Conservation (phyloP, 2,888 invertebrate genomes). For the Andrena fulva region DNA sequence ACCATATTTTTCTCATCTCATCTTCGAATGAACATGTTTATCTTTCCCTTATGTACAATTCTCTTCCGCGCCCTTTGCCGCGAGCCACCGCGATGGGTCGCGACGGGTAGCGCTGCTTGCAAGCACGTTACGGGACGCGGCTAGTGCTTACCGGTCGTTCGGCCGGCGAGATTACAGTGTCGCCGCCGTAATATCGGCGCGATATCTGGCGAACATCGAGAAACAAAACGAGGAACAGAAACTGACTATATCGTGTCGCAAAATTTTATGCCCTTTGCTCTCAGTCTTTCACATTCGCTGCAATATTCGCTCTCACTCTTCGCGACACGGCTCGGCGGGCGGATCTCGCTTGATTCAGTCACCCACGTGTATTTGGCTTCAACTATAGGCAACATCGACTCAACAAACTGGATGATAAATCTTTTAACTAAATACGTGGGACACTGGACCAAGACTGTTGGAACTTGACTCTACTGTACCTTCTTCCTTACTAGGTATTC, state of each 20-base stretch:
- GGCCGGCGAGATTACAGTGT: slow-evolving; percentile 61
- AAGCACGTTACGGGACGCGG: slow-evolving; percentile 60
- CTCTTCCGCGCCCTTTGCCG: slow-evolving; percentile 39
- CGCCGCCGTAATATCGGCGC: slow-evolving; percentile 42
- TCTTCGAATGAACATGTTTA: slow-evolving; percentile 59
- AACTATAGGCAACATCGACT: too few species aligned
- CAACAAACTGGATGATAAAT: too few species aligned
- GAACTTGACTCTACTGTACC: too few species aligned
- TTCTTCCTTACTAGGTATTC: too few species aligned
- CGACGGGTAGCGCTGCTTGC: slow-evolving; percentile 57
- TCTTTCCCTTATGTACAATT: slow-evolving; percentile 71
- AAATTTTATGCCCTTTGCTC: slow-evolving; percentile 82
- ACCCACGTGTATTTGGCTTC: too few species aligned
- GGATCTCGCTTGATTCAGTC: neutral
- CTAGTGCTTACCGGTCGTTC: slow-evolving; percentile 36
- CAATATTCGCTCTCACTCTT: slow-evolving; percentile 29
- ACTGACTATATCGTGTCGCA: slow-evolving; percentile 82
- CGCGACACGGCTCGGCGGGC: slow-evolving; percentile 14
- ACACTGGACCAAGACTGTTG: too few species aligned
- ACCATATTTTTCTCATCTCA: slow-evolving; percentile 72
- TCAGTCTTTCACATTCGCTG: slow-evolving; percentile 74
- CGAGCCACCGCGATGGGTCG: slow-evolving; percentile 29
- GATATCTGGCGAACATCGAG: slow-evolving; percentile 64
- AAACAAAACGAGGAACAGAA: slow-evolving; percentile 83
- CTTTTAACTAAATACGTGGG: too few species aligned